Conservation (phyloP, 2,888 invertebrate genomes). For the Drosophila anomalipes region DNA sequence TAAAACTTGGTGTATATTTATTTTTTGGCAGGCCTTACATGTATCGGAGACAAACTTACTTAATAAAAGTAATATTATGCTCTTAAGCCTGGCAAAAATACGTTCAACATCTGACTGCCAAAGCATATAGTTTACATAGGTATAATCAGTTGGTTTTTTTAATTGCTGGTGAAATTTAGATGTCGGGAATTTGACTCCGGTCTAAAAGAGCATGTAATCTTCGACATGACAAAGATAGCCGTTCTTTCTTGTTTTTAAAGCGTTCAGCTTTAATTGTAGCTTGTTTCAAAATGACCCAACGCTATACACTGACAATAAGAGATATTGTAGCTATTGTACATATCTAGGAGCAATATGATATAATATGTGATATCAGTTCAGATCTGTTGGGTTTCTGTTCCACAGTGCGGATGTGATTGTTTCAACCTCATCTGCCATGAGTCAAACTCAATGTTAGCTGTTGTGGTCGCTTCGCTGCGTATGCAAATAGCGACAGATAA, state of each 20-base stretch:
- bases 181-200: background rate
- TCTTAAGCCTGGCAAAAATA: too few species aligned
- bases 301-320: background rate
- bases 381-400: constrained; percentile 27
- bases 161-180: background rate
- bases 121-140: too few species aligned
- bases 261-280: background rate
- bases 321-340: background rate
- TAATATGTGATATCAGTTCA: background rate
- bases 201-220: background rate
- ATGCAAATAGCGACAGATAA: constrained; percentile 74
- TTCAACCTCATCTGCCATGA: constrained; percentile 29
- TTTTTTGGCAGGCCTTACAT: too few species aligned
- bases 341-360: constrained; percentile 7
- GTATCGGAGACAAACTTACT: too few species aligned
- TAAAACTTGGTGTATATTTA: too few species aligned
- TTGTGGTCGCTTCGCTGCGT: constrained; percentile 61
- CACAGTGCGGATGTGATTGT: constrained; percentile 24
- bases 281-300: background rate
- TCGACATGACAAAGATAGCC: background rate
- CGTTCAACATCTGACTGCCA: too few species aligned
- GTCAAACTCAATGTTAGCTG: constrained; percentile 47
- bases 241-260: background rate
- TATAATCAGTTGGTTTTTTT: background rate
- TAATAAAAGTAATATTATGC: too few species aligned